phyloP scores from a whole-genome alignment of 2,113 vertebrate species.

The Amia ocellicauda region DNA sequence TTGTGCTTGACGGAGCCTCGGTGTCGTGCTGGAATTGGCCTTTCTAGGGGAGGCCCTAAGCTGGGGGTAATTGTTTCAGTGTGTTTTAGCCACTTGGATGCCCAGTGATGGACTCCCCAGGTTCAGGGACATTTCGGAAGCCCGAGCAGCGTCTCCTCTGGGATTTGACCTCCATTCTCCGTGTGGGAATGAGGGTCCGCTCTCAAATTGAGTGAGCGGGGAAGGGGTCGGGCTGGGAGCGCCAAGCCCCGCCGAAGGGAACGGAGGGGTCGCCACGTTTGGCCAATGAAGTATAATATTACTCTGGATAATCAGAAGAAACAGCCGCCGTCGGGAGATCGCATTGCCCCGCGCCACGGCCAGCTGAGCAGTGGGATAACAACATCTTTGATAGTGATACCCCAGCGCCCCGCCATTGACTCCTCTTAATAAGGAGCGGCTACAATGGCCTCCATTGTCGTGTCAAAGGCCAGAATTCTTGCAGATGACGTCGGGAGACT shows the following conservation, averaged over 20 bases:
- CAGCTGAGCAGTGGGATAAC: neutral
- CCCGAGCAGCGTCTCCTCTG: neutral
- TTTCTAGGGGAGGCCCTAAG: neutral
- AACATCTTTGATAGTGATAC: conserved; percentile 15
- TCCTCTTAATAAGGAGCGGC: neutral
- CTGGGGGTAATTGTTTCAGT: conserved; percentile 1
- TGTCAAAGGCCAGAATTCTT: neutral
- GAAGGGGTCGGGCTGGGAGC: neutral
- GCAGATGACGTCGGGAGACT: neutral
- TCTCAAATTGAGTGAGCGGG: neutral
- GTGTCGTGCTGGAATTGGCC: neutral
- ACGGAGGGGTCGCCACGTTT: neutral
- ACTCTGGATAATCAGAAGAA: neutral
- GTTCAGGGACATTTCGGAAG: neutral
- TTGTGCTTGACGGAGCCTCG: neutral
- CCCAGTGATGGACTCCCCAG: neutral
- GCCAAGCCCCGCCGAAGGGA: neutral
- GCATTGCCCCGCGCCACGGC: neutral
- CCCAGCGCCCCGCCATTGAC: neutral
- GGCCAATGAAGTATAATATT: conserved; percentile 4
- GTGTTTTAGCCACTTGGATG: neutral
- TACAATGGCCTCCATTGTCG: conserved; percentile 5
- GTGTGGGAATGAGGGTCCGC: neutral
- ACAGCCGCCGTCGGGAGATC: neutral
- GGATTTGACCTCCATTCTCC: neutral